phyloP scores from a whole-genome alignment of 2,113 vertebrate genomes.

The Petromus typicus region DNA sequence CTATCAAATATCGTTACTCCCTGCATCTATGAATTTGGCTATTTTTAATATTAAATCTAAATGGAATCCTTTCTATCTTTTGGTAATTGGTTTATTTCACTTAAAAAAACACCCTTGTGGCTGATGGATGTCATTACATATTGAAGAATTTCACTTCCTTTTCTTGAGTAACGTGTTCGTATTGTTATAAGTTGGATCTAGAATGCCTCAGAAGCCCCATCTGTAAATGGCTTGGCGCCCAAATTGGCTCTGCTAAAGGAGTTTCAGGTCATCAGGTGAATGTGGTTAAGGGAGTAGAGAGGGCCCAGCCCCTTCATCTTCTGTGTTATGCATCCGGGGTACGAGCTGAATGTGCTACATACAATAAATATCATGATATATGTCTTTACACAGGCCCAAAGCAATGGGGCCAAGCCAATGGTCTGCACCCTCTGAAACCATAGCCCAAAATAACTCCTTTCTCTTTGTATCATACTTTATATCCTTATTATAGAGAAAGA shows the following conservation, averaged over 20 bases:
- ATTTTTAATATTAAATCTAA: not conserved
- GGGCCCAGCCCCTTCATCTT: too few relatives aligned
- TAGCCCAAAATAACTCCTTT: not conserved
- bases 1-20: not conserved
- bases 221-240: not conserved
- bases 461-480: not conserved
- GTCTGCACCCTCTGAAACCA: not conserved
- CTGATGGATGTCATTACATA: not conserved
- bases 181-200: not conserved
- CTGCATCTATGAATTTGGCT: not conserved
- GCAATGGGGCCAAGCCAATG: not conserved
- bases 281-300: not conserved
- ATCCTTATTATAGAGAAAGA: not conserved
- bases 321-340: not conserved
- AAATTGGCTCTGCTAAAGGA: not conserved
- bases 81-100: not conserved
- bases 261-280: not conserved
- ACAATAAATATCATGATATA: not conserved
- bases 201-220: not conserved
- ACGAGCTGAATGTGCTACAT: not conserved
- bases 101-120: not conserved
- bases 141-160: not conserved
- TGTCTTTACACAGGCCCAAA: not conserved
- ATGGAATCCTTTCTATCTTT: not conserved
- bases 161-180: not conserved